Evolutionary conservation across 2,888 invertebrate genomes (phyloP).

Genomic region (Phortica magna): DNA sequence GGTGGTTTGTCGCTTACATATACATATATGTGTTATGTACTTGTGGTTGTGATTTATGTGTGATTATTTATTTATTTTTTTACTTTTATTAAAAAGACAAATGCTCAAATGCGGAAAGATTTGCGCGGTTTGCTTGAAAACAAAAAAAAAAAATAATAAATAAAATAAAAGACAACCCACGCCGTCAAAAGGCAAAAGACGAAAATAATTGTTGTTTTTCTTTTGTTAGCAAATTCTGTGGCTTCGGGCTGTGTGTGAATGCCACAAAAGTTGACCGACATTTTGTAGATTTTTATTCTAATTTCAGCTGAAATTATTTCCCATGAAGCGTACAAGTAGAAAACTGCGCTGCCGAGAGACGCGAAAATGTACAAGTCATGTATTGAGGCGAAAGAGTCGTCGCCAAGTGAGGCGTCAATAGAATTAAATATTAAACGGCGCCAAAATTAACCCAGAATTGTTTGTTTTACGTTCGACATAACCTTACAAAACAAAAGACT

Average conservation of each 20-base stretch:
- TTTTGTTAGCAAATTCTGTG: too few relatives aligned
- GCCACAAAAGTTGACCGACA: too few relatives aligned
- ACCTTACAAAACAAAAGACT: constrained; percentile 9
- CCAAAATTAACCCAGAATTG: constrained; percentile 9
- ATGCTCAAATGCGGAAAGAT: constrained; percentile 63
- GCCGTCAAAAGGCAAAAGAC: neutral
- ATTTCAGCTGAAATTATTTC: too few relatives aligned
- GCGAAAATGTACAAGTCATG: too few relatives aligned
- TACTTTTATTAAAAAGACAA: constrained; percentile 33
- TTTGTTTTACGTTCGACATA: neutral
- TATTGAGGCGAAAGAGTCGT: too few relatives aligned
- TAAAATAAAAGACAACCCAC: constrained; percentile 36
- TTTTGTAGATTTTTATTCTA: too few relatives aligned
- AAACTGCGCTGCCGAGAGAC: too few relatives aligned
- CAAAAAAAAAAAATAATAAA: constrained; percentile 50
- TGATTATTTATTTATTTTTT: constrained; percentile 49
- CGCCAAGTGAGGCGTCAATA: neutral
- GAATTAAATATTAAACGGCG: neutral
- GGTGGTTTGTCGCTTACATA: neutral
- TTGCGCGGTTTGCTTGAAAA: constrained; percentile 35
- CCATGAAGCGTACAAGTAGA: too few relatives aligned
- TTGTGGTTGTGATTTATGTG: constrained; percentile 61
- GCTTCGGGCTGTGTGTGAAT: too few relatives aligned
- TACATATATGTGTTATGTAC: neutral
- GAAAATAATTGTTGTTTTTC: too few relatives aligned